Base-by-base conservation (phyloP, 2,113 vertebrate genomes). In the Neoarius graeffei region DNA sequence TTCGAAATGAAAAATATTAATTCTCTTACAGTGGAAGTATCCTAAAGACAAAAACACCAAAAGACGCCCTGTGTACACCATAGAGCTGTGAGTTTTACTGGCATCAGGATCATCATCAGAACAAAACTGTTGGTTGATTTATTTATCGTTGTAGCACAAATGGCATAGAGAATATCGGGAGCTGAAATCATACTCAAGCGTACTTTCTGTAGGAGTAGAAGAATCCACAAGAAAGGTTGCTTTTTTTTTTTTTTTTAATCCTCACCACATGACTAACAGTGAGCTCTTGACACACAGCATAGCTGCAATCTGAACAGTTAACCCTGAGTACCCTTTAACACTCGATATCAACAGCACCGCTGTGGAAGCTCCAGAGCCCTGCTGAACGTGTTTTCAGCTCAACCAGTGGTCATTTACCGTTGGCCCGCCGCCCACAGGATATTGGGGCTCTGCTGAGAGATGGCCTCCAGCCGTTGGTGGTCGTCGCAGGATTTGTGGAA, bases 361-460 rank as follows among this genome's bases (percentile, higher is more conserved):
- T 23, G 56, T 42, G 19, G 64, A 81, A 84, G 62, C 71, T 30
- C 7, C 25, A 86, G 62, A 79, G 82, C 71, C 30, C 15, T 13
- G 17, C 81, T 79, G 62, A 71, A 81, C n/a, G 13, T 27, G 27
- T 81, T 89, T 87, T 73, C 62, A 87, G 81, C 85, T 83, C n/a
- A 17, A 88, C 67, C 86, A 69, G n/a, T 54, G 23, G 86, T 25
- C 69, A 66, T 59, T 84, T 74, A 76, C n/a, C 14, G 25, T 82
- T 89, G 88, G 74, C 85, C n/a, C 2, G n/a, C 69, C 5, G 87
- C 84, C 60, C 89, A 83, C 83, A 69, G 86, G 86, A 90, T 85
- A 88, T 85, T 82, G 69, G 56, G 66, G 67, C 60, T 83, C 69
- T 62, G 30, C 27, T 66, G 79, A 50, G 57, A 23, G n/a, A 81